Base-by-base conservation (phyloP, 2,888 invertebrate genomes). In the Sceliomorpha sp. region DNA sequence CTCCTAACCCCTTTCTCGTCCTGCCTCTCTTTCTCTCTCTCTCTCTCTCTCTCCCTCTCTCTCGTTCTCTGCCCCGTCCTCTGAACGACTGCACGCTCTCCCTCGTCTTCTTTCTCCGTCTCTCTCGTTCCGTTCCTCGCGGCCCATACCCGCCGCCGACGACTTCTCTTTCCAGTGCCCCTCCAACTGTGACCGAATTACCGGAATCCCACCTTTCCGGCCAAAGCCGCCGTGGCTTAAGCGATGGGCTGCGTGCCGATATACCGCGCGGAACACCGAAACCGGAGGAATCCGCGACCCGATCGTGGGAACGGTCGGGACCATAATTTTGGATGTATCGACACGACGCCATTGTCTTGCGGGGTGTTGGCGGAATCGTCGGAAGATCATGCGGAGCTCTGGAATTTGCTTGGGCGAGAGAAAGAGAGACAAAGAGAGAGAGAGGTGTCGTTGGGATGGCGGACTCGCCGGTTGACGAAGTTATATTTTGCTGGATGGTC, bases 161-260 rank as follows among this genome's bases (percentile, higher is more conserved):
- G 8, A 32, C 8, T 48, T 32, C 58, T 32, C 47, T 8, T 50
- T 12, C 20, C 32, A 32, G 32, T 53, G 29, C 56, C 68, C 44
- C 56, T 10, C 56, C 48, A 51, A 62, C 76, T 75, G 63, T 79
- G 78, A 76, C 81, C 83, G 81, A 85, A 86, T 85, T 83, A 84
- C 81, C 78, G 78, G 77, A 82, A 85, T 83, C 77, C 80, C 79
- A 81, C 80, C 79, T 82, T 78, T 75, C 63, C 72, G 75, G 51
- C 70, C 68, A 24, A 75, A 67, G 71, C 72, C 69, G 73, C 70
- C 62, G 53, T 55, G 44, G 50, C 56, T 36, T 47, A 27, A 48
- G 48, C 62, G 34, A 63, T 64, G 58, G 37, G 58, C 56, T 42
- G 39, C 53, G 47, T 40, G 37, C 48, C 55, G 51, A 64, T 62